Conservation (phyloP, 2,888 invertebrate genomes). For the Dorcus parallelipipedus region DNA sequence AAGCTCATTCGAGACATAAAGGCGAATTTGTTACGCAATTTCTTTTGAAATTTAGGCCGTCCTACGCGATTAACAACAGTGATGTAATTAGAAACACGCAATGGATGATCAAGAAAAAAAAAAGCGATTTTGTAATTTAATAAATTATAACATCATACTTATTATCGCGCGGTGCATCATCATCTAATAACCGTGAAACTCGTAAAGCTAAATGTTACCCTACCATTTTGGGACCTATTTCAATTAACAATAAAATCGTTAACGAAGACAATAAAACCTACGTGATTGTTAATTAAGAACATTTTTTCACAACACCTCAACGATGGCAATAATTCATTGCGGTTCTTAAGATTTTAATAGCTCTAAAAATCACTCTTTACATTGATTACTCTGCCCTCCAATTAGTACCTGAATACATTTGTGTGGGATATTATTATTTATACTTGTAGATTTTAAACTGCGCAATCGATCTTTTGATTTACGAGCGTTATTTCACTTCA, state of each 20-base stretch:
- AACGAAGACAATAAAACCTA: background rate
- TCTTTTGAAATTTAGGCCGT: background rate
- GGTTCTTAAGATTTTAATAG: conserved; percentile 33
- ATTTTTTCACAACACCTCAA: conserved; percentile 27
- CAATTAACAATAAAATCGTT: conserved; percentile 17
- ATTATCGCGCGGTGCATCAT: background rate
- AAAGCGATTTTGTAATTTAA: conserved; percentile 11
- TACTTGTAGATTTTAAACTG: conserved; percentile 16
- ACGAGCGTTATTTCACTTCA: background rate
- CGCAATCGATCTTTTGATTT: conserved; percentile 16
- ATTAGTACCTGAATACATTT: conserved; percentile 25
- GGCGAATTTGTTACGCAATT: conserved; percentile 3
- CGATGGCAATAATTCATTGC: conserved; percentile 29
- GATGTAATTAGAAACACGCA: conserved; percentile 5
- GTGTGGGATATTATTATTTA: conserved; percentile 26
- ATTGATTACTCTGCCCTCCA: conserved; percentile 28
- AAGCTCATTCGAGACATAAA: background rate
- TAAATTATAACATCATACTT: conserved; percentile 14
- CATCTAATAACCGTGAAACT: background rate
- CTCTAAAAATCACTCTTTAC: conserved; percentile 23
- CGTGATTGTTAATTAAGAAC: conserved; percentile 30
- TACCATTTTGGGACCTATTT: conserved; percentile 16
- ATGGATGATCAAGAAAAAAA: background rate
- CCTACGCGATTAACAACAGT: background rate
- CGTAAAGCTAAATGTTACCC: conserved; percentile 3